Evolutionary conservation across 2,797 vertebrate species (phyloP), one percentile per base, ranked within the genome.

Genomic region (Urosaurus nigricauda): DNA sequence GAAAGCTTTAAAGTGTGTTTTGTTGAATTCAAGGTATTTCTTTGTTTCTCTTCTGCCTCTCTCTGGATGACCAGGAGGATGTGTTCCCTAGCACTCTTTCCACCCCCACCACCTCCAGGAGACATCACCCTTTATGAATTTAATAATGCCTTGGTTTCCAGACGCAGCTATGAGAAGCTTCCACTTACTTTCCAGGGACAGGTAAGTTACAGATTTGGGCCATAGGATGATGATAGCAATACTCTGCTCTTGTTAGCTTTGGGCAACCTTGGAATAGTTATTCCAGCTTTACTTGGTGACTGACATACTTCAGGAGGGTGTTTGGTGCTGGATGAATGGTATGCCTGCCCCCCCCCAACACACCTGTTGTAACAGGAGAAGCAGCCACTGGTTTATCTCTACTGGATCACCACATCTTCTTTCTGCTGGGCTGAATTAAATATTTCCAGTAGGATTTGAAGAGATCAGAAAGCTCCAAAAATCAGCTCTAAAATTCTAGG

Each of bases 11-110:
- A 13, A 21, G 2, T 77, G 11, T 35, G 16, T 47, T 51, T 63
- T 37, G 40, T 40, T 16, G 47, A 53, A 70, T 35, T 40, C n/a
- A 70, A 70, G n/a, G 2, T 56, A 17, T 77, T 58, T 17, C 11
- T 13, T 53, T 53, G 53, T 73, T 5, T 26, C 24, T 74, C 47
- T 26, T 71, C 71, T 92, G 88, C 89, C 79, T 63, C 13, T 65
- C 37, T 24, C 0, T 88, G 58, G 78, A 47, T 32, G 16, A 29
- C 1, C 43, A 16, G 74, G 70, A 63, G 51, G 37, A 99, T 99
- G 98, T 98, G 98, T 83, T 98, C 98, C 16, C 85, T 99, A 87
- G 96, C 92, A 2, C 89, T 98, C 86, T 99, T 99, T 71, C 98
- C 98, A 1, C 96, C 98, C 19, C 98, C 98, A 24, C 96, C 97